These are phyloP conservation scores for Ammodramus savannarum DNA, from an alignment of 2,113 vertebrate genomes.

Conservation along the genomic window DNA sequence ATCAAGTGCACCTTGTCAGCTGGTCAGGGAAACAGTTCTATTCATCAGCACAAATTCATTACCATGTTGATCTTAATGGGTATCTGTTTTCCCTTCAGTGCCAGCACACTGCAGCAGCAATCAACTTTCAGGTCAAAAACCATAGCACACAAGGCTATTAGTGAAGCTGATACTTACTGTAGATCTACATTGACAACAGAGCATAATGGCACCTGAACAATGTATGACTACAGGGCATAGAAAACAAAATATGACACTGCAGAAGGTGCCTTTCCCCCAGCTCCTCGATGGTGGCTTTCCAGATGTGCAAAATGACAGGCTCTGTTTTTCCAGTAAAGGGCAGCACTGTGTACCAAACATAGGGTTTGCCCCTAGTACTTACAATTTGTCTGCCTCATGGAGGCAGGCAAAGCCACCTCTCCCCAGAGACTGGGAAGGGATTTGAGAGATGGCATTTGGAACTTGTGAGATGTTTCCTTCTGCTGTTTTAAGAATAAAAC, in stretches of 20 bases:
- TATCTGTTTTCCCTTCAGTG: background rate
- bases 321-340: background rate
- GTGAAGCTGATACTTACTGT: background rate
- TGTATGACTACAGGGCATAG: background rate
- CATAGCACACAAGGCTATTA: background rate
- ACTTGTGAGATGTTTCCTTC: background rate
- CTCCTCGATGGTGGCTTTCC: background rate
- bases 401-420: background rate
- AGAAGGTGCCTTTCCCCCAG: background rate
- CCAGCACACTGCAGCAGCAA: background rate
- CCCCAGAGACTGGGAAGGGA: background rate
- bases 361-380: background rate
- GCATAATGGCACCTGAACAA: background rate
- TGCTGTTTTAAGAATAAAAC: background rate
- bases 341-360: accelerated
- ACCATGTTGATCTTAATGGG: background rate
- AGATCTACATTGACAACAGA: background rate
- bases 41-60: background rate
- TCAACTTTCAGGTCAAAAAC: background rate
- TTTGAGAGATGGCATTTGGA: background rate
- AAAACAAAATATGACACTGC: background rate
- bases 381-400: background rate
- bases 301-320: background rate
- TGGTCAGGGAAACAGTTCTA: background rate
- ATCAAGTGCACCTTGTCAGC: background rate